Base-by-base conservation (phyloP, 2,113 vertebrate species). In the Centropristis striata region DNA sequence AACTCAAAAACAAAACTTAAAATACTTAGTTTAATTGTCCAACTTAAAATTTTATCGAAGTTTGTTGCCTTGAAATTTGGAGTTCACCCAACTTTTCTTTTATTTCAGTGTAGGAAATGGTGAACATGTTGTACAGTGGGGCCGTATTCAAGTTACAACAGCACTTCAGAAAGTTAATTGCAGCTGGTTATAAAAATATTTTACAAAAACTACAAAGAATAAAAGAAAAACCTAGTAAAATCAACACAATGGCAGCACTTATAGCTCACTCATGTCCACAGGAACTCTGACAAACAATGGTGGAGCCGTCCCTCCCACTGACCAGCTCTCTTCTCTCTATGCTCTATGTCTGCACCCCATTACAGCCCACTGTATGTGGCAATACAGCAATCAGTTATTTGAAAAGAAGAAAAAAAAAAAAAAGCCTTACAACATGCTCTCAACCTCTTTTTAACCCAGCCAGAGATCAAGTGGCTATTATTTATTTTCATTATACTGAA, bases 391-490 rank as follows among this genome's bases (percentile, higher is more conserved):
- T 71, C 67, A 74, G 15, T 39, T 7, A 14, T 55, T 69, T 21
- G 11, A 25, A 14, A 36, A 42, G 25, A 18, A n/a, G n/a, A 23
- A 44, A 44, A 14, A 3, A 6, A 6, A 32, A 32, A 32, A 9
- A 54, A 44, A n/a, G 1, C 44, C 25, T 74, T 12, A 49, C 65
- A 75, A 54, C 21, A 75, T 46, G 59, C 85, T 77, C 68, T 86
- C 50, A 68, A 41, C 53, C 44, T 59, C 15, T 28, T 78, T 74
- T 83, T 68, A 75, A 78, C 70, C 27, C 37, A 21, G 50, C 53
- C 63, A 57, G 60, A 69, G 79, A 75, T 83, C 79, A 75, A 90
- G 80, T 69, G 67, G 28, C 53, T 66, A 23, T 67, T 74, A 80
- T 54, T 80, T 59, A 76, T 69, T 77, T 85, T 51, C n/a, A 88